A percentile compares a stretch with the other conserved stretches of the same genome.
phyloP scores from a whole-genome alignment of 2,797 vertebrate genomes.

The Pseudotriccus pelzelni region DNA sequence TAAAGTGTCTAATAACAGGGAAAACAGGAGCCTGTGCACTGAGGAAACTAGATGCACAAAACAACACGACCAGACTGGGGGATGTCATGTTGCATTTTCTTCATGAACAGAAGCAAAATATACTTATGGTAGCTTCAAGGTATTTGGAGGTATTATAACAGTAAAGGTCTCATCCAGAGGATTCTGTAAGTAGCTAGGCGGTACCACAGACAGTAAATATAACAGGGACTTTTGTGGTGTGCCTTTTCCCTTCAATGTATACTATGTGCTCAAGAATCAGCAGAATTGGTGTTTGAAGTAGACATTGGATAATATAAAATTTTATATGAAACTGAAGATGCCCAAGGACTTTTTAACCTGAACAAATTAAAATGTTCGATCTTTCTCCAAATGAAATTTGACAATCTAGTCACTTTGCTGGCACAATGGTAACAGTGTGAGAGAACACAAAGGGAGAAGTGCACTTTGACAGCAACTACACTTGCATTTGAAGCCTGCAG shows the following conservation, averaged over 20 bases:
- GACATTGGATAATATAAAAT: not conserved
- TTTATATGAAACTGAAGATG: not conserved
- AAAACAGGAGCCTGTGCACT: not conserved
- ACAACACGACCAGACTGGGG: not conserved
- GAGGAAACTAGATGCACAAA: not conserved
- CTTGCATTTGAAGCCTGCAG: not conserved
- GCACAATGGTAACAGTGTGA: not conserved
- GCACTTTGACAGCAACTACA: fast-evolving
- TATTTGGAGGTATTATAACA: slow-evolving; percentile 26
- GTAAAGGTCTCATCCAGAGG: not conserved
- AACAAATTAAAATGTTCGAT: not conserved
- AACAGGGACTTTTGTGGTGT: not conserved
- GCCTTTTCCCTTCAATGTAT: not conserved
- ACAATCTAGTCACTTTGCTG: not conserved
- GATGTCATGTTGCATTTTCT: not conserved
- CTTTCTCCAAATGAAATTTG: slow-evolving; percentile 4
- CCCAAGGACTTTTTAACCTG: not conserved
- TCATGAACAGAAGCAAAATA: not conserved
- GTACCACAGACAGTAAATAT: not conserved
- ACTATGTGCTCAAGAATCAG: not conserved
- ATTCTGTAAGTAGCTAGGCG: not conserved
- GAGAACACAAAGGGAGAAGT: not conserved
- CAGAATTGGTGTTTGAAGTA: not conserved
- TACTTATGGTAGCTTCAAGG: not conserved
- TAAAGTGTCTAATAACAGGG: not conserved